A percentile compares a stretch with the other conserved stretches of the same genome.
phyloP scores from a whole-genome alignment of 2,113 vertebrate species.

The Hiodon alosoides region DNA sequence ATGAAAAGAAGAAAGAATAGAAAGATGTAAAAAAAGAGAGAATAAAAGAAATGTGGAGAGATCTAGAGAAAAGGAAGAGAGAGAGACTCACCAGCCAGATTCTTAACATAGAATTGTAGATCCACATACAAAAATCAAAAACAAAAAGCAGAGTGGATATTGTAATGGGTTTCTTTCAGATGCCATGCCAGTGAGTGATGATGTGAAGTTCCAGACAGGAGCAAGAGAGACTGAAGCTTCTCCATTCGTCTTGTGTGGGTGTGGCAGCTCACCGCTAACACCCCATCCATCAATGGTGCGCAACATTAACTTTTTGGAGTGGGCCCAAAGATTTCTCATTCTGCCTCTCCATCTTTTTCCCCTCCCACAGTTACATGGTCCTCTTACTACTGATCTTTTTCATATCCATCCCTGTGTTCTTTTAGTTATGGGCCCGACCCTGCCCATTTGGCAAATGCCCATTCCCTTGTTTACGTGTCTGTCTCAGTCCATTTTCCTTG shows the following conservation, averaged over 20 bases:
- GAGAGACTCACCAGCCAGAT: background rate
- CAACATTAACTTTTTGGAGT: conserved; percentile 55
- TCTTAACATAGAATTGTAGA: no score
- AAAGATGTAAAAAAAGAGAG: no score
- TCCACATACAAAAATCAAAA: background rate
- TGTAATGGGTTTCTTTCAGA: conserved; percentile 23
- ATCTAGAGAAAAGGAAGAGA: background rate
- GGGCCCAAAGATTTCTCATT: conserved; percentile 41
- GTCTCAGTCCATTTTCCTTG: background rate
- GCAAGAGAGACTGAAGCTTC: conserved; percentile 50
- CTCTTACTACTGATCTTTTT: conserved; percentile 7
- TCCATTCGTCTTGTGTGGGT: conserved; percentile 56
- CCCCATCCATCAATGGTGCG: conserved; percentile 59
- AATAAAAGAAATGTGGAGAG: background rate
- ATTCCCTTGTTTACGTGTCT: no score
- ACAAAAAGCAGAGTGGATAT: background rate
- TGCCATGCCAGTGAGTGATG: conserved; percentile 40
- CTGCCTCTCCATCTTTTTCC: conserved; percentile 13
- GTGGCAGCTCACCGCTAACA: conserved; percentile 49
- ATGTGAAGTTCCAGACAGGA: conserved; percentile 26
- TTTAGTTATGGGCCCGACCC: no score
- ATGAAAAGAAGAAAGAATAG: no score
- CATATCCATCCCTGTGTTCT: background rate
- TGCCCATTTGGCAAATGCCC: no score
- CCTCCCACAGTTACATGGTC: background rate